phyloP scores from a whole-genome alignment of 2,797 vertebrate species.

The Coreius guichenoti region DNA sequence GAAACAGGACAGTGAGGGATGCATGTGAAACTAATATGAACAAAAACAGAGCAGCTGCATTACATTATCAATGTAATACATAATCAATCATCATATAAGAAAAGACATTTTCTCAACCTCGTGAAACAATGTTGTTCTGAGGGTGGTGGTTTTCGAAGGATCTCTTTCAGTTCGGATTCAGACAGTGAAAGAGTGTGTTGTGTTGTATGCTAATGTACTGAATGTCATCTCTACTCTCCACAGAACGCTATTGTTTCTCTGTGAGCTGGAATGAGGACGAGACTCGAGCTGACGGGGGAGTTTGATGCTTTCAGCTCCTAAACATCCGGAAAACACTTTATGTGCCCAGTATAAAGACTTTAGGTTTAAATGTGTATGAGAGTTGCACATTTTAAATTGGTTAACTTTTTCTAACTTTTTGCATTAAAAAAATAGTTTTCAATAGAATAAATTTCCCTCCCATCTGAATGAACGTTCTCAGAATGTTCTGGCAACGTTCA shows the following conservation, averaged over 20 bases:
- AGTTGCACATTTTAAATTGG: background rate
- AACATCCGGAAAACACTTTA: background rate
- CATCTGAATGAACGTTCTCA: no score
- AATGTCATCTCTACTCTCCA: conserved; percentile 50
- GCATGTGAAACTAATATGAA: background rate
- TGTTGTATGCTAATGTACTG: conserved; percentile 71
- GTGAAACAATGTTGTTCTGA: conserved; percentile 34
- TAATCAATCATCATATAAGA: background rate
- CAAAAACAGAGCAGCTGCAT: background rate
- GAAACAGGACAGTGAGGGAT: background rate
- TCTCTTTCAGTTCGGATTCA: conserved; percentile 33
- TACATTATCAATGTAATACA: background rate
- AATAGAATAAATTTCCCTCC: background rate
- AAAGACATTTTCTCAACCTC: background rate
- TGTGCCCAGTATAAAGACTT: no score
- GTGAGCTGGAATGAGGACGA: conserved; percentile 55
- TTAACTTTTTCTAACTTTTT: background rate
- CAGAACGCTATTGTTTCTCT: conserved; percentile 62
- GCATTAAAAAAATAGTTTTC: background rate
- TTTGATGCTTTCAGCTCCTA: background rate
- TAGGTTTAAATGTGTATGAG: background rate
- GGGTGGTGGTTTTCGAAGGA: conserved; percentile 29
- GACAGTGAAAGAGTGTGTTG: conserved; percentile 70
- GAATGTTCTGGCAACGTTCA: background rate
- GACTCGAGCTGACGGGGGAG: background rate